Base-by-base conservation (phyloP, 2,113 vertebrate genomes). In the Phocoena phocoena region DNA sequence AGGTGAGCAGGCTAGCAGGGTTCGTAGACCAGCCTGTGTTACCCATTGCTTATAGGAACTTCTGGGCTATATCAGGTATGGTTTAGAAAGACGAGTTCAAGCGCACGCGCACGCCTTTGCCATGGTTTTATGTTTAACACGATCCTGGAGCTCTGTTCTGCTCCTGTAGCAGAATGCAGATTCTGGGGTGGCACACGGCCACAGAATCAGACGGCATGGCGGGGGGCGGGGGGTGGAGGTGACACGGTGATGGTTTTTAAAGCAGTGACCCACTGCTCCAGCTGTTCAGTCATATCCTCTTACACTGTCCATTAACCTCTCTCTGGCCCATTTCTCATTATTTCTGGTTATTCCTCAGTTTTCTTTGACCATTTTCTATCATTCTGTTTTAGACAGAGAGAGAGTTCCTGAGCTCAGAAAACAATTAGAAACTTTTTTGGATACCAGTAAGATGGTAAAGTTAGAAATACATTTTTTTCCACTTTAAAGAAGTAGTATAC, bases 31-130 rank as follows among this genome's bases (percentile, higher is more conserved):
- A 8, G 82, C 26, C 6, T 17, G 1, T 36, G 55, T 28, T 21
- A 0, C 1, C 0, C 8, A 0, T 21, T 14, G 58, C 67, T 8
- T 1, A 4, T 74, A 36, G 41, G 36, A 5, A 31, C 44, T 65
- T 41, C 76, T 47, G 41, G 33, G 63, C 60, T 4, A 0, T 15
- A 0, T 36, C 36, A 10, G 3, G 14, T 36, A 0, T 6, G 15
- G 18, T 28, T 50, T 20, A 47, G 62, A 31, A 17, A 58, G 65
- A 63, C 33, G 44, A 14, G 50, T 28, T 53, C 14, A 21, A 26
- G 26, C n/a, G n/a, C 3, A 1, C 1, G 1, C 5, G 6, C 1
- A 0, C 31, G 44, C 17, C 2, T 33, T 10, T 14, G 21, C 67
- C 70, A 38, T 5, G 1, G 11, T 4, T 55, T n/a, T 13, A 26